Conservation (phyloP, 2,888 invertebrate genomes). For the Drosophila diplacantha region DNA sequence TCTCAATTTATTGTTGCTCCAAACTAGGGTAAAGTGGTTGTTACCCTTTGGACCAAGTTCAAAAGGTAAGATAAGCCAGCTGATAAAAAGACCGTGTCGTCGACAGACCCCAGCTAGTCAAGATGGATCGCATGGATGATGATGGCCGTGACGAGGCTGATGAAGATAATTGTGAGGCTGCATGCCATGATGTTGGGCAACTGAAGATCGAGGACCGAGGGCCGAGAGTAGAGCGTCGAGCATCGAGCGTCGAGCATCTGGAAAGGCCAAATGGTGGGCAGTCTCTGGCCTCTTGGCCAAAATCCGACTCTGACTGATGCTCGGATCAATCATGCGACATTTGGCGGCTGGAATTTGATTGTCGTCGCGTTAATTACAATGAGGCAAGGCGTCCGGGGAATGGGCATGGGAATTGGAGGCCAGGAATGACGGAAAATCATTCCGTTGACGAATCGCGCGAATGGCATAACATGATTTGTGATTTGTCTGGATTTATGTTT, state of each 20-base stretch:
- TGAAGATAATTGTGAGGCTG: slow-evolving; percentile 37
- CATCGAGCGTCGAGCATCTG: slow-evolving; percentile 16
- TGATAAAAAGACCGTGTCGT: slow-evolving; percentile 4
- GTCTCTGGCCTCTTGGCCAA: slow-evolving; percentile 2
- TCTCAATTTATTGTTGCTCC: not conserved
- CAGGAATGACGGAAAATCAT: slow-evolving; percentile 24
- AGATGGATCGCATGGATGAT: slow-evolving; percentile 6
- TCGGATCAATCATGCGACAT: slow-evolving; percentile 63
- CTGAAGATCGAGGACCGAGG: slow-evolving; percentile 2
- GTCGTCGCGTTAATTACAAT: slow-evolving; percentile 69
- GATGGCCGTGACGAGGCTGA: slow-evolving; percentile 9
- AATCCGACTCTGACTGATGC: slow-evolving; percentile 43
- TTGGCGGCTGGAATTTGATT: slow-evolving; percentile 61
- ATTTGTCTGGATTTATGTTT: slow-evolving; percentile 56
- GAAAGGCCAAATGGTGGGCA: slow-evolving; percentile 60
- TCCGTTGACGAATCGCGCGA: slow-evolving; percentile 58
- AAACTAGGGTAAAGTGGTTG: too few relatives aligned
- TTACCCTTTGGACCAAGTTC: not conserved
- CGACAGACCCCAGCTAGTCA: slow-evolving; percentile 11
- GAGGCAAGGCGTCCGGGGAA: slow-evolving; percentile 24
- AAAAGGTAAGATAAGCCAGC: not conserved
- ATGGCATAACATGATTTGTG: slow-evolving; percentile 64
- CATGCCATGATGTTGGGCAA: slow-evolving; percentile 33
- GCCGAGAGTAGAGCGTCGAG: not conserved
- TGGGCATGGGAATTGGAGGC: not conserved